Percentiles rank a stretch among this genome's conserved stretches.
Conservation (phyloP, 2,888 invertebrate genomes). For the Drosophila limbata region DNA sequence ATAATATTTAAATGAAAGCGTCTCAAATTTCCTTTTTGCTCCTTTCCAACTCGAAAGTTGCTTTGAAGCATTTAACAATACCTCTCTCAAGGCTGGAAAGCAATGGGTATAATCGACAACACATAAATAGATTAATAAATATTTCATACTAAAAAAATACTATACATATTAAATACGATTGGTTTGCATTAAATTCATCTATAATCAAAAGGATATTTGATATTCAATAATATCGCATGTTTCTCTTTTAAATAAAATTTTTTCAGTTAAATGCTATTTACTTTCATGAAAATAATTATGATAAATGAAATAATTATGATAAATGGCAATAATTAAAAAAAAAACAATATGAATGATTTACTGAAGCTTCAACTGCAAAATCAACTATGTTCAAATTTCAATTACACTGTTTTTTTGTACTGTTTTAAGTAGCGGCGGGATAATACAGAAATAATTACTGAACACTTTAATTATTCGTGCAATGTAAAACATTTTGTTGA, state of each 20-base stretch:
- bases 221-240: neutral
- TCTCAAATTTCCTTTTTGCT: neutral
- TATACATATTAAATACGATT: too few relatives aligned
- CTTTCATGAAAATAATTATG: constrained; percentile 31
- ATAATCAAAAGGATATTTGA: neutral
- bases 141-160: neutral
- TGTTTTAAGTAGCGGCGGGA: neutral
- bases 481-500: neutral
- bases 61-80: constrained; percentile 18
- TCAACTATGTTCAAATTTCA: constrained; percentile 18
- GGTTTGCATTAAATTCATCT: too few relatives aligned
- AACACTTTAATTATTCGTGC: neutral
- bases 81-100: neutral
- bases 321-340: constrained; percentile 32
- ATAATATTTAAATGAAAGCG: constrained; percentile 2
- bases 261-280: constrained; percentile 10
- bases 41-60: constrained; percentile 1
- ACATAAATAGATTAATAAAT: neutral
- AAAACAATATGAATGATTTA: constrained; percentile 31
- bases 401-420: neutral
- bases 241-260: neutral
- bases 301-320: constrained; percentile 42
- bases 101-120: neutral
- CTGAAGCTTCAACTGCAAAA: constrained; percentile 31
- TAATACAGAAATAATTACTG: neutral